Percentiles rank a stretch among this genome's conserved stretches.
Conservation (phyloP, 2,888 invertebrate genomes). For the Drosophila neutralis region DNA sequence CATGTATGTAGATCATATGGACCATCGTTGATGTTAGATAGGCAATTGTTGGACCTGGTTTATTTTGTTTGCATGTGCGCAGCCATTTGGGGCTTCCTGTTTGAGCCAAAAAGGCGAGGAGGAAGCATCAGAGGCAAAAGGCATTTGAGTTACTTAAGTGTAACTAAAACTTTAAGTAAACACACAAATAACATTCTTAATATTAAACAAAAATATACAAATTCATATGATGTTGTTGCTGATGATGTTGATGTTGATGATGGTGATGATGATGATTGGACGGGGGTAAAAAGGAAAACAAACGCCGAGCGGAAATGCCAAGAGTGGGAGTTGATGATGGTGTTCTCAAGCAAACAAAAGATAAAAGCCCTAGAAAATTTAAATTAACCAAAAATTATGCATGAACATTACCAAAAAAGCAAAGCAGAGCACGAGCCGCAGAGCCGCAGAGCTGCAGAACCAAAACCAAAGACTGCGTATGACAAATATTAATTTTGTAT, state of each 20-base stretch:
- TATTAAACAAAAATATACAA: conserved; percentile 80
- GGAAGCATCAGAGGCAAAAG: conserved; percentile 13
- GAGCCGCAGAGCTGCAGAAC: background rate
- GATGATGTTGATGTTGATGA: conserved; percentile 10
- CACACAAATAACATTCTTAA: conserved; percentile 81
- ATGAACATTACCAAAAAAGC: conserved; percentile 74
- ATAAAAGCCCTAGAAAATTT: conserved; percentile 76
- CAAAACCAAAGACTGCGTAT: conserved; percentile 49
- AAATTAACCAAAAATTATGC: conserved; percentile 83
- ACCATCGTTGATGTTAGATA: conserved; percentile 23
- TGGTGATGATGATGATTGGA: conserved; percentile 21
- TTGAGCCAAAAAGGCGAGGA: conserved; percentile 24
- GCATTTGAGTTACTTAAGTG: conserved; percentile 78
- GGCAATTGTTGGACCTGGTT: conserved; percentile 59
- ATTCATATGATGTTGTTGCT: conserved; percentile 41
- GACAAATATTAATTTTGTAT: conserved; percentile 80
- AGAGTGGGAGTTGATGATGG: conserved; percentile 16
- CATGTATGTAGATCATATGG: conserved; percentile 18
- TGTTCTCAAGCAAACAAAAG: conserved; percentile 70
- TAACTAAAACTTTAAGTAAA: conserved; percentile 80
- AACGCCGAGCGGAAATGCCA: conserved; percentile 55
- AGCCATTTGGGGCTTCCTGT: conserved; percentile 73
- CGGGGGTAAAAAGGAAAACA: conserved; percentile 52
- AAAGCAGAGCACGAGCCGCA: conserved; percentile 1
- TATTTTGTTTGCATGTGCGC: conserved; percentile 75